Conservation (phyloP, 1,140 invertebrate genomes). For the Gryon sp. region DNA sequence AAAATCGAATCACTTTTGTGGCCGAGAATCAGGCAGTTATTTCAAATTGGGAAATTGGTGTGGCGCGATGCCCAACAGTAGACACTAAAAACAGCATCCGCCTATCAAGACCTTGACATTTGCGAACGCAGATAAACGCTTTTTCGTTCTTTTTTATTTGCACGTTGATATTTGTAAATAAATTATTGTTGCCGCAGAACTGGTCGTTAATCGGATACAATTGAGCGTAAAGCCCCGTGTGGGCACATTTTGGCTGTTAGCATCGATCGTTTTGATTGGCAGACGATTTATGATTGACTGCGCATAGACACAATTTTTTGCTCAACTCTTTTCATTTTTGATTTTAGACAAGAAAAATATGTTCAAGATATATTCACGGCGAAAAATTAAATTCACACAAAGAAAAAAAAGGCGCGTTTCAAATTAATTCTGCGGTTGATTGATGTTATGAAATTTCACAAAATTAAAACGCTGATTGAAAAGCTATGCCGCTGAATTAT, state of each 20-base stretch:
- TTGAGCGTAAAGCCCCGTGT: constrained; percentile 47
- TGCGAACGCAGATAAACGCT: constrained; percentile 52
- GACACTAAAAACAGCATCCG: constrained; percentile 33
- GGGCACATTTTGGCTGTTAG: constrained; percentile 18
- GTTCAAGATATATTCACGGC: constrained; percentile 15
- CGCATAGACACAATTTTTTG: constrained; percentile 19
- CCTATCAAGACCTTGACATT: constrained; percentile 62
- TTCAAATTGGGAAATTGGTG: constrained; percentile 35
- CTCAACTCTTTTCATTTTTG: constrained; percentile 8
- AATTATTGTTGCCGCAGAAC: constrained; percentile 52
- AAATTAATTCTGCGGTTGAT: constrained; percentile 32
- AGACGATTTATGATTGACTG: constrained; percentile 57
- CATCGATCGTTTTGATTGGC: constrained; percentile 41
- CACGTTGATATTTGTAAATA: constrained; percentile 60
- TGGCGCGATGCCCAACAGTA: background rate
- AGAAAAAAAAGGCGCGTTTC: constrained; percentile 15
- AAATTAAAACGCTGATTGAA: constrained; percentile 42
- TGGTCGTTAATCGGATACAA: constrained; percentile 61
- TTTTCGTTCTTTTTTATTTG: constrained; percentile 50
- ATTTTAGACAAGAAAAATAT: constrained; percentile 23
- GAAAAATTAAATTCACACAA: constrained; percentile 13
- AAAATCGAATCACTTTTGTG: constrained; percentile 24
- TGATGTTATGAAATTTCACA: constrained; percentile 42
- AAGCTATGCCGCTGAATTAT: constrained; percentile 9
- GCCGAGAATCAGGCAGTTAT: constrained; percentile 10